Conservation (phyloP, 2,113 vertebrate species). For the Diglossa brunneiventris region DNA sequence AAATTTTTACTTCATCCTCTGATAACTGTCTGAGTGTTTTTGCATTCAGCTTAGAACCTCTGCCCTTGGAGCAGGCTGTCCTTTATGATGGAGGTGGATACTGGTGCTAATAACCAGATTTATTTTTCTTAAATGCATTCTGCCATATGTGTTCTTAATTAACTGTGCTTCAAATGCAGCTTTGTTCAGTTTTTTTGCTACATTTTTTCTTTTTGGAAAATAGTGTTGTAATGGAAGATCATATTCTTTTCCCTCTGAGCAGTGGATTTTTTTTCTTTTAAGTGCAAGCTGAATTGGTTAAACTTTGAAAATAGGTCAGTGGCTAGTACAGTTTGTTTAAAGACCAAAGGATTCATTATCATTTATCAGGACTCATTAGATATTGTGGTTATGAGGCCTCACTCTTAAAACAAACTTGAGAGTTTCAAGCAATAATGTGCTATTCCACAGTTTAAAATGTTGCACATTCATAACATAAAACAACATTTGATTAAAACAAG, state of each 20-base stretch:
- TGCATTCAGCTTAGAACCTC: background rate
- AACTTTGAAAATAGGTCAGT: background rate
- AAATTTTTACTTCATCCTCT: background rate
- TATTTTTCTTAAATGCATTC: background rate
- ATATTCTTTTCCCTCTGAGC: background rate
- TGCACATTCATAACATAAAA: background rate
- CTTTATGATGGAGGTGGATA: fast-evolving
- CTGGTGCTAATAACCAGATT: background rate
- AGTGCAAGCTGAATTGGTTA: background rate
- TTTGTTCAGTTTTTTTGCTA: background rate
- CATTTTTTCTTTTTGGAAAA: background rate
- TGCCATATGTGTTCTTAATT: background rate
- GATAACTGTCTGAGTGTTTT: background rate
- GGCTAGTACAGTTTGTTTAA: background rate
- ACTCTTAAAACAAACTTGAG: slow-evolving; percentile 20
- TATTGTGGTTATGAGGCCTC: background rate
- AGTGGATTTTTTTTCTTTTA: background rate
- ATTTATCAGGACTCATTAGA: background rate
- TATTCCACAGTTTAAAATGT: background rate
- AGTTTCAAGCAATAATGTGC: background rate
- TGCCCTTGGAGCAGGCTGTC: fast-evolving
- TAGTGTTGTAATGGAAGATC: background rate
- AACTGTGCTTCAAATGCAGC: background rate
- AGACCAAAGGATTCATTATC: background rate
- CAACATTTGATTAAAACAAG: background rate